These are phyloP conservation scores for Tetrao urogallus DNA, from an alignment of 2,113 vertebrate species.

Conservation along the genomic window DNA sequence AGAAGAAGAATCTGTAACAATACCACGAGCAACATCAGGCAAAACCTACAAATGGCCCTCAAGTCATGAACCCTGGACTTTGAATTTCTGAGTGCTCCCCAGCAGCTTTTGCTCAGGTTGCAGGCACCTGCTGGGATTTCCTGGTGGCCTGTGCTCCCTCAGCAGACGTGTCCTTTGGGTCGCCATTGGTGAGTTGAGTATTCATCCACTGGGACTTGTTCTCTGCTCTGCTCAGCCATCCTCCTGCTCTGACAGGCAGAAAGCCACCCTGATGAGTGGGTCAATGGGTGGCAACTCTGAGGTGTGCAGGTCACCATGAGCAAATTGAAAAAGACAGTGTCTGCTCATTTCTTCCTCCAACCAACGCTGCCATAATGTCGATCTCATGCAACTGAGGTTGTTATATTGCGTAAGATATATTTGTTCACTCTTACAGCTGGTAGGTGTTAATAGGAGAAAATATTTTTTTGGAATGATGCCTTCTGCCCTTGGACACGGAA, in stretches of 20 bases:
- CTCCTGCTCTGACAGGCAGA: background rate
- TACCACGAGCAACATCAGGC: accelerated
- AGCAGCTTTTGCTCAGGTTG: background rate
- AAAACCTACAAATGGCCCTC: background rate
- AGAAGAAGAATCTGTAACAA: background rate
- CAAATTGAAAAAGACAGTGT: background rate
- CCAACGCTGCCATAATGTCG: background rate
- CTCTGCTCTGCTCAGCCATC: background rate
- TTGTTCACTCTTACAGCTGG: background rate
- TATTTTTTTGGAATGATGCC: background rate
- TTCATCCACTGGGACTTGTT: background rate
- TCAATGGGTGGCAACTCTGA: background rate
- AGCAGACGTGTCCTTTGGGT: background rate
- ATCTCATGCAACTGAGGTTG: background rate
- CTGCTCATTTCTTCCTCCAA: background rate
- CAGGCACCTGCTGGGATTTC: background rate
- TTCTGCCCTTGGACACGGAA: background rate
- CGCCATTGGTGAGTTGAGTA: background rate
- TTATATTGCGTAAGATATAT: background rate
- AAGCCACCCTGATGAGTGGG: accelerated
- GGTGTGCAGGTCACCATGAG: accelerated
- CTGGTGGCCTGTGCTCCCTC: background rate
- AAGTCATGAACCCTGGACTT: background rate
- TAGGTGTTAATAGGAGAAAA: background rate
- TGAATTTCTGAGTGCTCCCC: background rate